phyloP scores from a whole-genome alignment of 2,113 vertebrate genomes.

The Diglossa brunneiventris region DNA sequence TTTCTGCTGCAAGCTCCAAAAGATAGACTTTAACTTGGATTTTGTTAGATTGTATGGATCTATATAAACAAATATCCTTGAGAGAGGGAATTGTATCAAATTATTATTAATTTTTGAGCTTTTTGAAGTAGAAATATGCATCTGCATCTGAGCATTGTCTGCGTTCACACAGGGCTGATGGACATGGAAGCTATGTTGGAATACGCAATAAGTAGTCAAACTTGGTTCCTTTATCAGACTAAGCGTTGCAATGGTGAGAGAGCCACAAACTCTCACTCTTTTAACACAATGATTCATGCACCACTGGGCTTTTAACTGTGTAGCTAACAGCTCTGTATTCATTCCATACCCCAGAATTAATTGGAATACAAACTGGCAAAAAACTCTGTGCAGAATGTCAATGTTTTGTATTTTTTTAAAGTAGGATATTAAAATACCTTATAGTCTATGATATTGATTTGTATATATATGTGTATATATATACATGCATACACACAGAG shows the following conservation, averaged over 20 bases:
- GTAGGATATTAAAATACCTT: not conserved
- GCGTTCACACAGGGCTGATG: not conserved
- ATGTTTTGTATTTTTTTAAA: not conserved
- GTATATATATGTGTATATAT: not conserved
- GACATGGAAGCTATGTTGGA: not conserved
- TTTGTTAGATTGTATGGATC: not conserved
- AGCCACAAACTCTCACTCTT: not conserved
- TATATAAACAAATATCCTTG: not conserved
- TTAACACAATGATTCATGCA: not conserved
- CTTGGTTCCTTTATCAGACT: not conserved
- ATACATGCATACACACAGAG: accelerated
- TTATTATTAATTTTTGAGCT: not conserved
- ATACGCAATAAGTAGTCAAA: not conserved
- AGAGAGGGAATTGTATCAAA: not conserved
- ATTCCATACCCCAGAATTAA: not conserved
- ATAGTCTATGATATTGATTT: not conserved
- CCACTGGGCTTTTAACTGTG: not conserved
- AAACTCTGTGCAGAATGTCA: not conserved
- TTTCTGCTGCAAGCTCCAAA: not conserved
- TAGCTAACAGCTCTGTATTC: not conserved
- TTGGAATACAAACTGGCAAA: not conserved
- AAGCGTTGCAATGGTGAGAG: not conserved
- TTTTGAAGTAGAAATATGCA: not conserved
- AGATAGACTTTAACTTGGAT: not conserved
- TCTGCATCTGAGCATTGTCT: not conserved